Base-by-base conservation (phyloP, 37 sponge, comb jelly and placozoan species). In the Mnemiopsis leidyi region DNA sequence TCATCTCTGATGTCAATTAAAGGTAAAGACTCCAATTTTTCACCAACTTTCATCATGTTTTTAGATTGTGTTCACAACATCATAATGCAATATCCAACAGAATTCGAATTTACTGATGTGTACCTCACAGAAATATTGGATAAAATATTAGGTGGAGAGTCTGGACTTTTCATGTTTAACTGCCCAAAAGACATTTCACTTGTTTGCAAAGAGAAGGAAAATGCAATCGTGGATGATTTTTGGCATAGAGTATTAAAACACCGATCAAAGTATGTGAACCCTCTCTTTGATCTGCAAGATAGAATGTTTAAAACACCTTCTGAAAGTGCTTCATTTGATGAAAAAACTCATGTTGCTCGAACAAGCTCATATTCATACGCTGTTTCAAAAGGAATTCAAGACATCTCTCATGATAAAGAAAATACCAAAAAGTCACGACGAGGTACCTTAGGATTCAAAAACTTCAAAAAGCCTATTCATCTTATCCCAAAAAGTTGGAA, bases 1-100 rank as follows among this genome's bases (percentile, higher is more conserved):
- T 40, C 61, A 23, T 40, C 40, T 25, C 90, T 85, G 2, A 85
- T 85, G 61, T 32, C 40, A 85, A 38, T 85, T 20, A 85, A 85
- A 3, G 61, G 90, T 37, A 85, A 9, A 33, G 90, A 85, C 3
- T 32, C 48, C 5, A 0, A 21, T 3, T 85, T 85, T 21, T 26
- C 24, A 5, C 90, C 90, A 13, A 40, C 90, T 1, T 85, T 85
- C 36, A 25, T 85, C 32, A 38, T 85, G 26, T 85, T 85, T 85
- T 40, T 85, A 25, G 90, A 85, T 61, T 85, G 90, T 85, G 90
- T 85, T 40, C 90, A 85, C 3, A 85, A 38, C 24, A 85, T 85
- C 23, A 85, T 85, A 36, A 3, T 40, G 29, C 90, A 85, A 39
- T 85, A 40, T 85, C 90, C 90, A 1, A 26, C 90, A 26, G 90